phyloP scores from a whole-genome alignment of 2,888 invertebrate species.

The Tinea trinotella region DNA sequence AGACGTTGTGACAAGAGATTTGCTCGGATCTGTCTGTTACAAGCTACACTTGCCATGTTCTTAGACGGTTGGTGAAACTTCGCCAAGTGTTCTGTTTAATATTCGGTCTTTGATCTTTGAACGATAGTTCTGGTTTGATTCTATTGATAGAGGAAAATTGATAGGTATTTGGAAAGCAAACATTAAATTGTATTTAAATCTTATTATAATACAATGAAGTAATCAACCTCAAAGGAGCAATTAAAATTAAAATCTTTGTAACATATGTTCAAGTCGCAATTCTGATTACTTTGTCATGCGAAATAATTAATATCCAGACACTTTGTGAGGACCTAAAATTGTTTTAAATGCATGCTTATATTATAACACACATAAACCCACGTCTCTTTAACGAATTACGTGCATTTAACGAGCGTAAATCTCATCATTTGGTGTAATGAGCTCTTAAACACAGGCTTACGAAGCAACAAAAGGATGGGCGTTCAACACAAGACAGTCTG shows the following conservation, averaged over 20 bases:
- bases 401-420: conserved; percentile 32
- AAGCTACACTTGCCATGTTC: not conserved
- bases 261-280: conserved; percentile 3
- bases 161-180: too few species aligned
- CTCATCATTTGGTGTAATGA: conserved; percentile 59
- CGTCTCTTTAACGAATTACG: conserved; percentile 17
- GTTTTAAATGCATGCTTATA: conserved; percentile 10
- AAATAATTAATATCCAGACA: conserved; percentile 6
- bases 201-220: not conserved
- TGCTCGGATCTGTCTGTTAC: conserved; percentile 18
- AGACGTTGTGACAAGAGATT: conserved; percentile 17
- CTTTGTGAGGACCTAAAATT: not conserved
- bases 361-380: conserved; percentile 11
- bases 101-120: not conserved
- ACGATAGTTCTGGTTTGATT: not conserved
- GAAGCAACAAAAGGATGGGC: conserved; percentile 50
- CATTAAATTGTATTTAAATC: too few species aligned
- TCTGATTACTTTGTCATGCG: conserved; percentile 1
- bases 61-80: conserved; percentile 1
- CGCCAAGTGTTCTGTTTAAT: conserved; percentile 17
- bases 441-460: conserved; percentile 57
- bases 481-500: conserved; percentile 22
- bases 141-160: too few species aligned
- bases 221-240: not conserved
- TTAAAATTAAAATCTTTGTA: not conserved